Conservation (phyloP, 2,888 invertebrate genomes). For the Drosophila greeni region DNA sequence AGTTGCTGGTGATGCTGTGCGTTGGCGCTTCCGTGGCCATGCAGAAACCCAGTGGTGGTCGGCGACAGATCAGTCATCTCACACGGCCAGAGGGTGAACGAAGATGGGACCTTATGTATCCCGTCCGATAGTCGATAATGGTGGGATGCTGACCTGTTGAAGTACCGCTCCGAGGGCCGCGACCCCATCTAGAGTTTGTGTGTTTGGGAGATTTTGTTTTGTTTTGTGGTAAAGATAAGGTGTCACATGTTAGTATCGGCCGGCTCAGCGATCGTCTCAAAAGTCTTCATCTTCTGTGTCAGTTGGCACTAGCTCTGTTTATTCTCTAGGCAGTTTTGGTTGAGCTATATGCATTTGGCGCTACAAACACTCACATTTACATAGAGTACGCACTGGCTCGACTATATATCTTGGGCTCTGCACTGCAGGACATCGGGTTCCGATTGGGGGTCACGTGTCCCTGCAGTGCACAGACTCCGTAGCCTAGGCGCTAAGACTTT, state of each 20-base stretch:
- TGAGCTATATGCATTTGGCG: slow-evolving; percentile 50
- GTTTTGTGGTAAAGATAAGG: slow-evolving; percentile 39
- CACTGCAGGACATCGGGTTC: slow-evolving; percentile 12
- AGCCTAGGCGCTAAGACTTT: slow-evolving; percentile 49
- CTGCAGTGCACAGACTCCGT: slow-evolving; percentile 23
- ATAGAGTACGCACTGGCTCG: slow-evolving; percentile 40
- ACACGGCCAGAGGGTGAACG: slow-evolving; percentile 95
- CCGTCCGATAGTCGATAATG: slow-evolving; percentile 80
- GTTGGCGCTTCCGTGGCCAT: slow-evolving; percentile 61
- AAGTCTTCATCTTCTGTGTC: slow-evolving; percentile 18
- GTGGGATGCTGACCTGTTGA: slow-evolving; percentile 79
- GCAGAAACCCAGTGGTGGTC: slow-evolving; percentile 77
- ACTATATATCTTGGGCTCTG: slow-evolving; percentile 25
- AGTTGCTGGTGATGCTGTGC: slow-evolving; percentile 67
- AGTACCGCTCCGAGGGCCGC: slow-evolving; percentile 82
- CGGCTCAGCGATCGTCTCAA: slow-evolving; percentile 14
- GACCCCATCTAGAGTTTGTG: slow-evolving; percentile 85
- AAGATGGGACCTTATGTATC: slow-evolving; percentile 93
- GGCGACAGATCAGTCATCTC: slow-evolving; percentile 86
- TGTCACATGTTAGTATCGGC: slow-evolving; percentile 28
- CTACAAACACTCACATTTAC: slow-evolving; percentile 47
- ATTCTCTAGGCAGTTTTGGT: slow-evolving; percentile 52
- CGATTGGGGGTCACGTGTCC: slow-evolving; percentile 1
- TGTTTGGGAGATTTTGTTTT: slow-evolving; percentile 12
- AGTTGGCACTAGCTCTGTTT: slow-evolving; percentile 44